Percentiles rank a stretch among this genome's conserved stretches.
Evolutionary conservation across 2,113 vertebrate genomes (phyloP).

Genomic region (Anser cygnoides): DNA sequence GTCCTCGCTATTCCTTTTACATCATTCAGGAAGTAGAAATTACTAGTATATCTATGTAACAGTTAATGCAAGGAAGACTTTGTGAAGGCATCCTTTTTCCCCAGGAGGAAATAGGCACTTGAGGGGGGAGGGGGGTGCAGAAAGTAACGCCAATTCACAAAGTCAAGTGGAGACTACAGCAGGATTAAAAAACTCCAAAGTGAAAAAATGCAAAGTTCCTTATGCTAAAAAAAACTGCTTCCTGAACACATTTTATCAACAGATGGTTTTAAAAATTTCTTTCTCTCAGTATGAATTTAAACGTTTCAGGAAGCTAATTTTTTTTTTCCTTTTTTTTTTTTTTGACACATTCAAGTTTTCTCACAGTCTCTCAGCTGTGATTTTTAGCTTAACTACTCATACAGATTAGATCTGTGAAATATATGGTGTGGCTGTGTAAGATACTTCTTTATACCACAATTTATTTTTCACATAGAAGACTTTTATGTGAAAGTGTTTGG

Average conservation of each 20-base stretch:
- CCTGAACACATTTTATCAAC: constrained; percentile 45
- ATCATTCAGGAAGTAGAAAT: background rate
- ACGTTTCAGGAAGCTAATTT: constrained; percentile 11
- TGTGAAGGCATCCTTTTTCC: background rate
- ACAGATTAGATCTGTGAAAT: constrained; percentile 3
- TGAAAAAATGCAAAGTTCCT: background rate
- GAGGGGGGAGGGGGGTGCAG: background rate
- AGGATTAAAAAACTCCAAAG: background rate
- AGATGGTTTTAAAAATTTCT: constrained; percentile 48
- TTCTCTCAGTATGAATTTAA: constrained; percentile 12
- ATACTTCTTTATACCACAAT: background rate
- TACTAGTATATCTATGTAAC: background rate
- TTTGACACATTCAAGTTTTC: constrained; percentile 2
- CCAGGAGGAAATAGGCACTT: background rate
- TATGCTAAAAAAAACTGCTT: background rate
- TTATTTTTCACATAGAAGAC: background rate
- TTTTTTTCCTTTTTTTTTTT: background rate
- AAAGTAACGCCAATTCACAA: background rate
- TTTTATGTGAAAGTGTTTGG: background rate
- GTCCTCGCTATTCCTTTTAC: background rate
- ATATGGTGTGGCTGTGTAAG: background rate
- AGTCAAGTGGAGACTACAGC: background rate
- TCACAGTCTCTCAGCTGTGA: constrained; percentile 50
- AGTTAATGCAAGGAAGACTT: background rate
- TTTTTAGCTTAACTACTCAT: constrained; percentile 18